Evolutionary conservation across 2,888 invertebrate genomes (phyloP).

Genomic region (Carterocephalus palaemon): DNA sequence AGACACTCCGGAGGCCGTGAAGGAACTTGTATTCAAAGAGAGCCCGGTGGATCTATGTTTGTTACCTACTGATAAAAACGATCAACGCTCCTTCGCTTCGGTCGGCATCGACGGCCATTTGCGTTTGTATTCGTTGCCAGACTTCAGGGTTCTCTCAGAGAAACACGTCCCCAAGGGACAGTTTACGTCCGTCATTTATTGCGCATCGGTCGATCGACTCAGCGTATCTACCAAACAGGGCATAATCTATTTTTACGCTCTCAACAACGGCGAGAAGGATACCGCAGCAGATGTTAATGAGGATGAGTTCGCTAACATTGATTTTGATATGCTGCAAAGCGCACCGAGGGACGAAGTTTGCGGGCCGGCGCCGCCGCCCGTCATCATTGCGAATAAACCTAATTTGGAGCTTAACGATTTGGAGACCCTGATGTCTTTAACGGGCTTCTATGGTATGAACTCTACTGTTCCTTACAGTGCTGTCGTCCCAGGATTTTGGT

Average conservation of each 20-base stretch:
- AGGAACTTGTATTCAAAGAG: slow-evolving; percentile 81
- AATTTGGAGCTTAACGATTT: slow-evolving; percentile 80
- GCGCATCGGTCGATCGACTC: slow-evolving; percentile 91
- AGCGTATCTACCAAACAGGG: slow-evolving; percentile 91
- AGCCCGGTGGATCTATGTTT: slow-evolving; percentile 85
- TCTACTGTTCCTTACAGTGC: slow-evolving; percentile 84
- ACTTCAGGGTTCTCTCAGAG: slow-evolving; percentile 83
- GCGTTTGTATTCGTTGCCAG: slow-evolving; percentile 84
- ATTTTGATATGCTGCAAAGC: slow-evolving; percentile 65
- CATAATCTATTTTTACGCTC: slow-evolving; percentile 88
- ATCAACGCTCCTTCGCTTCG: slow-evolving; percentile 82
- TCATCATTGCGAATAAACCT: slow-evolving; percentile 79
- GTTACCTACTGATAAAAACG: slow-evolving; percentile 76
- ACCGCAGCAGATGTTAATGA: slow-evolving; percentile 86
- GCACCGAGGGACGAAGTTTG: slow-evolving; percentile 59
- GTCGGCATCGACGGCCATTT: slow-evolving; percentile 88
- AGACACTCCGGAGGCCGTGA: slow-evolving; percentile 80
- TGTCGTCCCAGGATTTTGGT: slow-evolving; percentile 96
- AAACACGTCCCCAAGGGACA: slow-evolving; percentile 83
- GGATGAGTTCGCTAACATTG: slow-evolving; percentile 77
- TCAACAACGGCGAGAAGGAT: slow-evolving; percentile 85
- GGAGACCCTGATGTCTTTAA: slow-evolving; percentile 84
- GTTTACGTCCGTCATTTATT: slow-evolving; percentile 91
- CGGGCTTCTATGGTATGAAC: slow-evolving; percentile 84
- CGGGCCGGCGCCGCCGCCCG: slow-evolving; percentile 50